A percentile compares a stretch with the other conserved stretches of the same genome.
These are phyloP conservation scores for Mesorhabditis spiculigera DNA, from an alignment of 2,888 invertebrate species.

Conservation along the genomic window DNA sequence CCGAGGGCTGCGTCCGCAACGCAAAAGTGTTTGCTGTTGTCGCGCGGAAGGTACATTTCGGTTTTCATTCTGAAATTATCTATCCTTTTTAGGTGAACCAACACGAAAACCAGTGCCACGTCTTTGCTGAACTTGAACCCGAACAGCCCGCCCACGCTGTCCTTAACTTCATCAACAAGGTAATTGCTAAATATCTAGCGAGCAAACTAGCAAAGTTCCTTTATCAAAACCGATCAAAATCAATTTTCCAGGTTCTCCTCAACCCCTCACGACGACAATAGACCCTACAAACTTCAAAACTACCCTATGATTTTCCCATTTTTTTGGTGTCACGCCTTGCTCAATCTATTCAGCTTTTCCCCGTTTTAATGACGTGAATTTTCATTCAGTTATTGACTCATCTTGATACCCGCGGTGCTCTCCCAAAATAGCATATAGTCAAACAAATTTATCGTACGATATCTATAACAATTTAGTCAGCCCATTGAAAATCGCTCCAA, in stretches of 20 bases:
- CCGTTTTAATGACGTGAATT: no score
- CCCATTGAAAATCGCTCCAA: no score
- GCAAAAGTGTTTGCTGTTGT: constrained; percentile 80
- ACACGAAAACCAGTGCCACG: constrained; percentile 87
- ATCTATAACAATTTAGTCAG: no score
- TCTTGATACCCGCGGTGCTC: no score
- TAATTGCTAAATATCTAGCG: constrained; percentile 37
- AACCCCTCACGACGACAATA: not conserved
- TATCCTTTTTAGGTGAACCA: constrained; percentile 7
- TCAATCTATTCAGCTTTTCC: no score
- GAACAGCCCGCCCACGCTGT: constrained; percentile 82
- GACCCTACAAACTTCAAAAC: not conserved
- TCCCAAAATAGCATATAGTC: no score
- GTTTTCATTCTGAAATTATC: not conserved
- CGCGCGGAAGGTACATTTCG: constrained; percentile 72
- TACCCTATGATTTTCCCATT: no score
- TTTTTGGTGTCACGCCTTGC: no score
- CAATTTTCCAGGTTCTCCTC: not conserved
- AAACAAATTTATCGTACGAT: no score
- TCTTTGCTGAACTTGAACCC: constrained; percentile 90
- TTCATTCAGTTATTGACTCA: no score
- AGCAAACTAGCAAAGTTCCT: no score
- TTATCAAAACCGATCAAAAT: no score
- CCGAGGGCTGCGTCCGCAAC: constrained; percentile 30
- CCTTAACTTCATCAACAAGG: constrained; percentile 68